A percentile compares a stretch with the other conserved stretches of the same genome.
phyloP scores from a whole-genome alignment of 2,888 invertebrate species.

The Capitulum mitella region DNA sequence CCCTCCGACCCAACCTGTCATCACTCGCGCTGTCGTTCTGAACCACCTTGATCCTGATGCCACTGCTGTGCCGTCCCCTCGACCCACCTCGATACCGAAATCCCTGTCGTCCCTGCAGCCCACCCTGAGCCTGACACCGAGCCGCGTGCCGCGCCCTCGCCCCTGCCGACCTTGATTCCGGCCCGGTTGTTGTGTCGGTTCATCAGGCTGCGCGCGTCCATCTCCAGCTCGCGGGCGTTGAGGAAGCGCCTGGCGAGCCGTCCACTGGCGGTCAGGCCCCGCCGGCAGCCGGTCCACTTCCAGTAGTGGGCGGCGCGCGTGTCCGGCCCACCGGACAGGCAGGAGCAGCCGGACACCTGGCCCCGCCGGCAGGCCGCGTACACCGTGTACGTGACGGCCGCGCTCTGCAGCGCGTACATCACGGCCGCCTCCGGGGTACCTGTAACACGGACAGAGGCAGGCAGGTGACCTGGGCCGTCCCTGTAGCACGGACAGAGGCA shows the following conservation, averaged over 20 bases:
- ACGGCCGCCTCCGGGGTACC: conserved; percentile 7
- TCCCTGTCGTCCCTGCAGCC: too few species aligned
- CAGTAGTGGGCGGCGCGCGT: not conserved
- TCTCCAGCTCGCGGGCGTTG: not conserved
- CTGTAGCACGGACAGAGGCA: too few species aligned
- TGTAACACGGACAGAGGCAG: too few species aligned
- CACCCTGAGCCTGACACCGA: too few species aligned
- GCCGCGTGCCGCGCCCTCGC: not conserved
- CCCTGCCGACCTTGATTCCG: not conserved
- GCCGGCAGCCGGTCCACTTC: not conserved
- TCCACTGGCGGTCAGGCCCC: not conserved
- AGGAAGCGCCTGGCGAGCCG: not conserved
- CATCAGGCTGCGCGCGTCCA: not conserved
- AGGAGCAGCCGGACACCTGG: not conserved
- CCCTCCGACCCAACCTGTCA: too few species aligned
- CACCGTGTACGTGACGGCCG: not conserved
- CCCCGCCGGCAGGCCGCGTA: conserved; percentile 7
- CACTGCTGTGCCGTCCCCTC: too few species aligned
- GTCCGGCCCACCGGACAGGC: not conserved
- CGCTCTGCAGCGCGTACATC: conserved; percentile 3
- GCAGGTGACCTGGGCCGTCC: too few species aligned
- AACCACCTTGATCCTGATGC: too few species aligned
- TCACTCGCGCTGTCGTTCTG: too few species aligned
- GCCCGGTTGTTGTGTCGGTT: conserved; percentile 10
- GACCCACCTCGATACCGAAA: too few species aligned